Conservation (phyloP, 2,797 vertebrate genomes). For the Dipus sagitta region DNA sequence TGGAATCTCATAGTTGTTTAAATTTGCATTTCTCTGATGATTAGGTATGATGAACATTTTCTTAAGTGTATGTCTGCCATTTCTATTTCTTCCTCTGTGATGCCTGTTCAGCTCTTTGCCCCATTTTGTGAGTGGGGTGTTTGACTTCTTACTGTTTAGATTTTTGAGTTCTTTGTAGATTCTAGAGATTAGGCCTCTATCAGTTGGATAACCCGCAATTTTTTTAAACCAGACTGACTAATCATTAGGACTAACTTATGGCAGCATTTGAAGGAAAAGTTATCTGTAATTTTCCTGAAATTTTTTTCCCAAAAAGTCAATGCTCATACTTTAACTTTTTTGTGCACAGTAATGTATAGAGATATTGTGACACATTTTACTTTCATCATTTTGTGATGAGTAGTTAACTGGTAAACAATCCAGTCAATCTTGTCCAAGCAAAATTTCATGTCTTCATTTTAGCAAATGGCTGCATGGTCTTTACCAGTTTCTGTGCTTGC, state of each 20-base stretch:
- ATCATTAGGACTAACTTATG: constrained; percentile 33
- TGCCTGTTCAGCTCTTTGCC: too few species aligned
- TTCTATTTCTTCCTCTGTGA: too few species aligned
- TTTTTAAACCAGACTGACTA: constrained; percentile 38
- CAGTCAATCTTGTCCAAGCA: background rate
- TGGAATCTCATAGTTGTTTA: too few species aligned
- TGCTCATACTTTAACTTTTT: constrained; percentile 32
- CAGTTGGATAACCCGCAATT: too few species aligned
- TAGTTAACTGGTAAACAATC: background rate
- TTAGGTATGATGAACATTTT: too few species aligned
- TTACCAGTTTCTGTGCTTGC: background rate
- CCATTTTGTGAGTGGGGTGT: too few species aligned
- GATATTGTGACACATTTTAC: background rate
- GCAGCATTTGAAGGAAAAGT: background rate
- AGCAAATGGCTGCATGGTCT: constrained; percentile 9
- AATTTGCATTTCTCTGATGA: too few species aligned
- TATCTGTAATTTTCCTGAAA: background rate
- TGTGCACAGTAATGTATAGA: background rate
- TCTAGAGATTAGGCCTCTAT: too few species aligned
- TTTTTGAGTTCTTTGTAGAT: too few species aligned
- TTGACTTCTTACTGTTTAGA: too few species aligned
- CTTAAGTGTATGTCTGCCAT: too few species aligned
- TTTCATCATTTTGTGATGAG: background rate
- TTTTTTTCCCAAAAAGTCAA: background rate
- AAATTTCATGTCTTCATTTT: constrained; percentile 1